phyloP scores from a whole-genome alignment of 1,140 invertebrate genomes.

The Drosophila gunungcola region DNA sequence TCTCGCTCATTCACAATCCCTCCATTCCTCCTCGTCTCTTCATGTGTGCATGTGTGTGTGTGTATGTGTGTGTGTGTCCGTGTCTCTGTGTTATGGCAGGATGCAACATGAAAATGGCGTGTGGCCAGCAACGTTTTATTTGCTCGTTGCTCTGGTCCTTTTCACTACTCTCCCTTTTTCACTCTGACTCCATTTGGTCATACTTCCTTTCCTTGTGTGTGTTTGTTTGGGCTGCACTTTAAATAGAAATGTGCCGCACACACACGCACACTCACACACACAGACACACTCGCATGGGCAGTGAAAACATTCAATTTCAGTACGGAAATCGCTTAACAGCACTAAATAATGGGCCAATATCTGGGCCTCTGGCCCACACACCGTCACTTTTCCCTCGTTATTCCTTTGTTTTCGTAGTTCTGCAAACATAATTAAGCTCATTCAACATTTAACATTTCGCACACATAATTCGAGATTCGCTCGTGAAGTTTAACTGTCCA shows the following conservation, averaged over 20 bases:
- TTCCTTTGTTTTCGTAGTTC: conserved; percentile 1
- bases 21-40: background rate
- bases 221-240: conserved; percentile 28
- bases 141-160: conserved; percentile 43
- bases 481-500: background rate
- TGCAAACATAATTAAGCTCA: conserved; percentile 9
- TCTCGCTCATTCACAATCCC: background rate
- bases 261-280: conserved; percentile 23
- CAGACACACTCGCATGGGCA: conserved; percentile 25
- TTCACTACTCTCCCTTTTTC: conserved; percentile 20
- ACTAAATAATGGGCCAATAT: conserved; percentile 60
- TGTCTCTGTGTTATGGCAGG: conserved; percentile 68
- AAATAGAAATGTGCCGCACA: conserved; percentile 52
- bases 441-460: conserved; percentile 1
- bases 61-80: conserved; percentile 13
- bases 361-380: conserved; percentile 1
- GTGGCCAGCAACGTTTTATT: conserved; percentile 79
- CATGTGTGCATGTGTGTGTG: conserved; percentile 1
- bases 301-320: conserved; percentile 69
- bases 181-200: conserved; percentile 7
- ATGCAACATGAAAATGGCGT: conserved; percentile 82
- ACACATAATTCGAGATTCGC: background rate
- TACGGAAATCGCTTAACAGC: conserved; percentile 70
- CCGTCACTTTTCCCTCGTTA: background rate
- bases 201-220: conserved; percentile 5